Conservation (phyloP, 2,113 vertebrate species). For the Cercocebus atys region DNA sequence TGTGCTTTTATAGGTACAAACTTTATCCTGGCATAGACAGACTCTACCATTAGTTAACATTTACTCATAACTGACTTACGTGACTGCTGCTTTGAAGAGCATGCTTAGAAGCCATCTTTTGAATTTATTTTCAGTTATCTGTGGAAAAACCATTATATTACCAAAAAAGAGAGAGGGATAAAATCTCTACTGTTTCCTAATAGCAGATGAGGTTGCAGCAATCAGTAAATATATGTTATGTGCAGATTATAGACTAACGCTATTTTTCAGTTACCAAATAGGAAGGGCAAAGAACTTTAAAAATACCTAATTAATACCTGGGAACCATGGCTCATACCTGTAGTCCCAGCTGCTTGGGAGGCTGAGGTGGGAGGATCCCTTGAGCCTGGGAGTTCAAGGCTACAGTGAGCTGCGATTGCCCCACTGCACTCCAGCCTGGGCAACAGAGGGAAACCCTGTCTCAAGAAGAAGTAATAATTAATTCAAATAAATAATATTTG, state of each 20-base stretch:
- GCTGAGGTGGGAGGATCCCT: no score
- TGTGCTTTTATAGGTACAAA: neutral
- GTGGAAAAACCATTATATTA: neutral
- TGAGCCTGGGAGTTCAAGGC: no score
- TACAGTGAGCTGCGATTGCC: no score
- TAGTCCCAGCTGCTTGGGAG: no score
- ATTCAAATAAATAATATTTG: neutral
- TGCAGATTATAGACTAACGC: neutral
- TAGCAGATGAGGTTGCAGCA: neutral
- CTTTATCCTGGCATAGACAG: neutral
- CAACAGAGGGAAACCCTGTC: no score
- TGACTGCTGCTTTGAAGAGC: neutral
- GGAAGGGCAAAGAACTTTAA: neutral
- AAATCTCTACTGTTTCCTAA: neutral
- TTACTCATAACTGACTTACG: neutral
- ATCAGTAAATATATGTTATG: neutral
- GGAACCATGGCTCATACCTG: no score
- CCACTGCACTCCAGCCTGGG: no score
- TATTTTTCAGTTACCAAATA: neutral
- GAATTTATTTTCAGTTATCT: constrained; percentile 13
- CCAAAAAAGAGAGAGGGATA: neutral
- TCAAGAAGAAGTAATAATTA: neutral
- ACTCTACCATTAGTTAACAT: neutral
- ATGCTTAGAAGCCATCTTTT: neutral
- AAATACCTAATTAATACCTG: neutral